Base-by-base conservation (phyloP, 2,113 vertebrate species). In the Gasterosteus nipponicus region DNA sequence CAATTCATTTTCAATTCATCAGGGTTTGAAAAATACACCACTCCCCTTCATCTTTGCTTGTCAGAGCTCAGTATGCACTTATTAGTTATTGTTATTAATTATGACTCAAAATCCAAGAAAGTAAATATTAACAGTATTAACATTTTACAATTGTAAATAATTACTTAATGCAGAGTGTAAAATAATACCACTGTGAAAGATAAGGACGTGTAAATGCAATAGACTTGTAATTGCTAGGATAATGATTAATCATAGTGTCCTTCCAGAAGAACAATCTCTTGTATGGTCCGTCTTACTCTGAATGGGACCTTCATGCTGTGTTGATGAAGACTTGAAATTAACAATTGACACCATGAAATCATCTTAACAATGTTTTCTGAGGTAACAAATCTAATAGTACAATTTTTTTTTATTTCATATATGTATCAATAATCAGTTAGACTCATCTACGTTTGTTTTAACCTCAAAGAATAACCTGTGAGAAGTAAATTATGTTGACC, bases 1-100 rank as follows among this genome's bases (percentile, higher is more conserved):
- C 71, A 79, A 88, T 88, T 84, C 87, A 86, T 89, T 89, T 87
- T 84, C 61, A 73, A 70, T 88, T 83, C 82, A 71, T 77, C 59
- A 57, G 61, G 59, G 83, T 87, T 88, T 84, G 69, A 88, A 85
- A 79, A 82, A 86, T 58, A 71, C 59, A 38, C 39, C 63, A 33
- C 22, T 29, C 56, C 51, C 46, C 73, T 76, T 79, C 62, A 86
- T 89, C 69, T 77, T 75, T 77, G 73, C 71, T 76, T 70, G 69
- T 73, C 85, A 85, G 58, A 46, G 10, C 29, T 22, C 60, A 59
- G 63, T 67, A 82, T 63, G 31, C 26, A 42, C 26, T 76, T 66
- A 33, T 65, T 63, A 66, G 56, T 33, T 26, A 26, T 26, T 26
- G 22, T 26, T 26, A 26, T 26, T 26, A 26, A 26, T 26, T 26